Evolutionary conservation across 2,797 vertebrate species (phyloP).

Genomic region (Luscinia luscinia): DNA sequence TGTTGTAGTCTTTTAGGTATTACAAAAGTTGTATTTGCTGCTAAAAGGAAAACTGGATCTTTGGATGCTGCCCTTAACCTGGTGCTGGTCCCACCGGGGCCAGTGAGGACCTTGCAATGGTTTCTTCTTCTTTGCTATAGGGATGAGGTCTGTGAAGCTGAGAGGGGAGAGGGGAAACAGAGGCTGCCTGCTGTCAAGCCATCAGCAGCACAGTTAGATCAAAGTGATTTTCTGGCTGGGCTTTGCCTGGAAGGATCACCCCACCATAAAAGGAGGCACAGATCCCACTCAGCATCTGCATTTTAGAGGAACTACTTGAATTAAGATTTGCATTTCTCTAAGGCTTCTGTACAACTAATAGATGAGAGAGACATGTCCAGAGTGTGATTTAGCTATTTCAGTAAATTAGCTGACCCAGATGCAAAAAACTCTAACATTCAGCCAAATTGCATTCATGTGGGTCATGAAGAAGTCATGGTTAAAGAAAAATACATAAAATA

Average conservation of each 20-base stretch:
- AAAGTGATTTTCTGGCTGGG: background rate
- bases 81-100: background rate
- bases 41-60: background rate
- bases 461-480: background rate
- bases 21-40: background rate
- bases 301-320: background rate
- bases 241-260: background rate
- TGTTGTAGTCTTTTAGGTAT: background rate
- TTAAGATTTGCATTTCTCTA: background rate
- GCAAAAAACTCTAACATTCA: background rate
- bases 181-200: background rate
- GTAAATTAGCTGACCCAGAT: background rate
- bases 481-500: background rate
- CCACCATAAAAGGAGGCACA: background rate
- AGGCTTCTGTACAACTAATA: background rate
- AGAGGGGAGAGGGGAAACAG: background rate
- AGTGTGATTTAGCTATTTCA: background rate
- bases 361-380: background rate
- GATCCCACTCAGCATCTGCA: background rate
- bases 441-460: background rate
- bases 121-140: background rate
- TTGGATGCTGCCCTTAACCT: background rate
- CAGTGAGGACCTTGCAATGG: background rate
- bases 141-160: background rate
- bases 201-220: background rate